A percentile compares a stretch with the other conserved stretches of the same genome.
These are phyloP conservation scores for Struthidea cinerea DNA, from an alignment of 2,113 vertebrate species.

Conservation along the genomic window DNA sequence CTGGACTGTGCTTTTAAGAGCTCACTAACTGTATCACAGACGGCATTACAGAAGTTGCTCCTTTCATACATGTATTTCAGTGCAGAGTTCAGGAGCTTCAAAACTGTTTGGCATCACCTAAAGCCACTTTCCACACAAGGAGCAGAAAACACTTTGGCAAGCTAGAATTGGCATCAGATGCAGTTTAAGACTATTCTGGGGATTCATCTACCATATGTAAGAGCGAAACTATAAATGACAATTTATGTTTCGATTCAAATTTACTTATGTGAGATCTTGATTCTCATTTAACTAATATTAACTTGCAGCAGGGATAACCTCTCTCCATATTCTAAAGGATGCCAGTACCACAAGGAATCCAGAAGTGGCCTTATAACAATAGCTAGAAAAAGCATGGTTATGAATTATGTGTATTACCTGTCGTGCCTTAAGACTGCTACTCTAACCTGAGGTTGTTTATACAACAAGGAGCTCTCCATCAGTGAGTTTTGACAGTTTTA, in stretches of 20 bases:
- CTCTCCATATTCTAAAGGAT: not conserved
- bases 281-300: not conserved
- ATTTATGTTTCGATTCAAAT: not conserved
- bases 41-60: not conserved
- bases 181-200: not conserved
- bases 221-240: not conserved
- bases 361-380: not conserved
- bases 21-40: not conserved
- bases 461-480: not conserved
- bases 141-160: not conserved
- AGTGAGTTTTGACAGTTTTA: not conserved
- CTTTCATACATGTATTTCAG: not conserved
- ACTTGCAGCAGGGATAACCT: not conserved
- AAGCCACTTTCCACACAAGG: not conserved
- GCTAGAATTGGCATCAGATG: not conserved
- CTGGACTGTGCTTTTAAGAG: not conserved
- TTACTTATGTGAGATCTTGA: not conserved
- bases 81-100: not conserved
- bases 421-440: not conserved
- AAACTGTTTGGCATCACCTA: not conserved
- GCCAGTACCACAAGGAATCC: not conserved
- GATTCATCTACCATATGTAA: not conserved
- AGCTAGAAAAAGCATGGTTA: not conserved
- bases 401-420: not conserved
- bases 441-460: not conserved